Evolutionary conservation across 2,797 vertebrate genomes (phyloP).

Genomic region (Sciurus carolinensis): DNA sequence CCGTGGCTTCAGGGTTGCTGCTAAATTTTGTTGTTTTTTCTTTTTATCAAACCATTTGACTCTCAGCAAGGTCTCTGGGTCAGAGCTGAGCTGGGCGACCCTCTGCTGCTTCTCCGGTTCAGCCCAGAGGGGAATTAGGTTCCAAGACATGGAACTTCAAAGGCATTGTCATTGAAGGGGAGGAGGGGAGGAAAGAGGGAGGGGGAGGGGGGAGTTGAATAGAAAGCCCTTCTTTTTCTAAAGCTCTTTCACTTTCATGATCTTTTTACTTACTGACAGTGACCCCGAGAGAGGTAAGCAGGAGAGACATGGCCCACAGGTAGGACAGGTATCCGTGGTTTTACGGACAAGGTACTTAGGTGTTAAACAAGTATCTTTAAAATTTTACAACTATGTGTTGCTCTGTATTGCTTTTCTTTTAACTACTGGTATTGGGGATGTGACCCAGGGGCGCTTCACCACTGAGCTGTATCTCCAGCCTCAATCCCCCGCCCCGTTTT

Average conservation of each 20-base stretch:
- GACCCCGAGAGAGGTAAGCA: neutral
- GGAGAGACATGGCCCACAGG: neutral
- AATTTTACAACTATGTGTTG: neutral
- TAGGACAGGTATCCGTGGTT: neutral
- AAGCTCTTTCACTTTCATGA: neutral
- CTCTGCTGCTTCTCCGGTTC: neutral
- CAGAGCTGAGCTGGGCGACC: neutral
- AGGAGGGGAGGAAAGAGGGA: neutral
- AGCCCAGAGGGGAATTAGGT: neutral
- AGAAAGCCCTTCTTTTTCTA: neutral
- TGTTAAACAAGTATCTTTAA: neutral
- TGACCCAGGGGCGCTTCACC: no score
- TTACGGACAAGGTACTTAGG: neutral
- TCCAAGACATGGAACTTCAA: neutral
- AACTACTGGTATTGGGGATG: no score
- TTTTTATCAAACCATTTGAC: constrained; percentile 6
- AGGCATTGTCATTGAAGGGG: neutral
- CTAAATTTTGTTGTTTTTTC: constrained; percentile 7
- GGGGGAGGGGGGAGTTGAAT: neutral
- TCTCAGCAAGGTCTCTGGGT: constrained; percentile 42
- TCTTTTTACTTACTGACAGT: neutral
- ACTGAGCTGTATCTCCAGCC: no score
- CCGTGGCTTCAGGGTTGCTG: neutral
- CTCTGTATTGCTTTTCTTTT: neutral
- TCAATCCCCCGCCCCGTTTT: rapidly evolving